Evolutionary conservation across 30 jellyfish, hydroid and myxozoan genomes (phyloP), one percentile per base, ranked within the genome.

Genomic region (Cassiopea andromeda): DNA sequence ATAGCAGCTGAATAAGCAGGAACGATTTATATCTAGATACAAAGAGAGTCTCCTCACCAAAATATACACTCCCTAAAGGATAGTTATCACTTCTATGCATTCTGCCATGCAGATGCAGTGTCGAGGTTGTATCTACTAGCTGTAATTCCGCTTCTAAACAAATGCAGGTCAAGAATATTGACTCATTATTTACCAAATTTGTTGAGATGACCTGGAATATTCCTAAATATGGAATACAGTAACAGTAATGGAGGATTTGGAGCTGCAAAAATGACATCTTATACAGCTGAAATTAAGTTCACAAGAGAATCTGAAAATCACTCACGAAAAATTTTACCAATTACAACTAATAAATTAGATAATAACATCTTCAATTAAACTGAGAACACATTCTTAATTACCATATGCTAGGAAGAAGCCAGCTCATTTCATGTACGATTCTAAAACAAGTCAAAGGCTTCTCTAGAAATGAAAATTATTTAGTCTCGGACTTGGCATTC

Each of bases 341-440:
- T 70, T 70, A 70, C 6, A n/a, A 54, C 79, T 70, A 70, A 70
- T 70, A 38, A 70, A 70, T 70, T n/a, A 70, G 50, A n/a, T 43
- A 19, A 70, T 7, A 70, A 54, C 3, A 6, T 9, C 54, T 70
- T 70, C 79, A 8, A 7, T 38, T 70, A 70, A 54, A 54, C 49
- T 43, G 15, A 43, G 19, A 50, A 54, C 18, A 70, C 17, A 70
- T 70, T 4, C n/a, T 70, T 70, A 70, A 70, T 70, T 19, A 70
- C 54, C 57, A 38, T 43, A 43, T 19, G 19, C 2, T 19, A 70
- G 2, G 54, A 1, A 54, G 46, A 70, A 70, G 19, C 19, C 19
- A 43, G 38, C 38, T 70, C 54, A 19, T 38, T 70, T 43, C 54
- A 38, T 70, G 9, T 15, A 6, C n/a, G 79, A 9, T 43, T 70